A percentile compares a stretch with the other conserved stretches of the same genome.
Evolutionary conservation across 2,888 invertebrate species (phyloP).

Genomic region (Luperina testacea): DNA sequence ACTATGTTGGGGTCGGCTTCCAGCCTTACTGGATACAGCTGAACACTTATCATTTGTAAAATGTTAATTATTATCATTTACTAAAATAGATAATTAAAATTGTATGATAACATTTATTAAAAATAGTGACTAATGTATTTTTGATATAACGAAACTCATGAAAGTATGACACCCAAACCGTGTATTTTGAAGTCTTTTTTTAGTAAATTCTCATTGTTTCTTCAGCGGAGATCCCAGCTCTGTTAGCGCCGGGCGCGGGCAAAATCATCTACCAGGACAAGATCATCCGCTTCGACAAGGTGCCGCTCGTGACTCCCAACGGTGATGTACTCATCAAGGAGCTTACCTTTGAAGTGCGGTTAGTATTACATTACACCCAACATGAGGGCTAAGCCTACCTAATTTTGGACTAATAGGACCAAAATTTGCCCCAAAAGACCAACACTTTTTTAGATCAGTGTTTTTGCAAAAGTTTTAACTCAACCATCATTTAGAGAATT

Average conservation of each 20-base stretch:
- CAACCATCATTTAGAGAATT: neutral
- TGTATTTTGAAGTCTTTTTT: neutral
- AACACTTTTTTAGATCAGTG: neutral
- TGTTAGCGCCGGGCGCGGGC: slow-evolving; percentile 93
- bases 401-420: neutral
- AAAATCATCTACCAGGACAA: slow-evolving; percentile 95
- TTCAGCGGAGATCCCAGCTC: slow-evolving; percentile 72
- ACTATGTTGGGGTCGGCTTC: neutral
- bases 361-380: slow-evolving; percentile 66
- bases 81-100: no score
- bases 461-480: neutral
- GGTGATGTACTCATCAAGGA: slow-evolving; percentile 98
- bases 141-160: neutral
- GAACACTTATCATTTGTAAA: no score
- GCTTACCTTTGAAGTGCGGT: slow-evolving; percentile 96
- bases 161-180: neutral
- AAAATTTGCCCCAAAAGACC: slow-evolving; percentile 2
- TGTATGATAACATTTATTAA: neutral
- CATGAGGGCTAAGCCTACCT: neutral
- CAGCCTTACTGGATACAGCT: neutral
- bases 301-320: slow-evolving; percentile 99
- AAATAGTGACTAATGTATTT: neutral
- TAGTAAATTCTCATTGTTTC: slow-evolving; percentile 16
- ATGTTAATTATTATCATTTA: no score
- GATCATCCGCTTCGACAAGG: slow-evolving; percentile 96